Evolutionary conservation across 1,140 invertebrate genomes (phyloP), one percentile per base, ranked within the genome.

Genomic region (Panagrolaimus sp.): DNA sequence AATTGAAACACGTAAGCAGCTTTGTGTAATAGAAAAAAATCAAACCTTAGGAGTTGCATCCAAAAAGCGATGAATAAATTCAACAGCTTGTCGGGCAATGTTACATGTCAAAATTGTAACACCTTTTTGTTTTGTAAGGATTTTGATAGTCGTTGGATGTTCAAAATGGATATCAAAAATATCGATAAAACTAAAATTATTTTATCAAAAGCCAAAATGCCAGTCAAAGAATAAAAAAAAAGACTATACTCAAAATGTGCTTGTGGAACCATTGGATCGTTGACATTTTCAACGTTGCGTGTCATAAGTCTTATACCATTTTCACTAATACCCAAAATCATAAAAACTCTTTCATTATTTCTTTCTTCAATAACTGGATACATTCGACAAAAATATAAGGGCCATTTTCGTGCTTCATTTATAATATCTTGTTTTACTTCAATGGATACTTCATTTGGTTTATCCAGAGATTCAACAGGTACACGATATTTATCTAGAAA

Each of bases 281-380:
- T 70, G 14, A 57, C 11, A 31, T 43, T 62, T n/a, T 69, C 57
- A 16, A n/a, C 46, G 27, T 66, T 66, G 7, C 23, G 27, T 23
- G 16, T 20, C 43, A 72, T 70, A 38, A 72, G 63, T 11, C 71
- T 74, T 2, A 72, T 74, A 23, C 71, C 71, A 44, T 27, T 74
- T 47, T 72, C 71, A 46, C 70, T 31, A 14, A 72, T 57, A 25
- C 68, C 67, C 23, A 70, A 31, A 48, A 70, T 43, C 68, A 70
- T 20, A 9, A 38, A 44, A 45, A 61, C 61, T 43, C 72, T 67
- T 11, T 51, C 72, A 44, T 73, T 74, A 14, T 74, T 51, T 5
- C 71, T 45, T 62, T 72, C 71, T 61, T 72, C 71, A 14, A 72
- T 42, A 43, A 72, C 72, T 23, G 71, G 72, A 43, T 68, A 72